These are phyloP conservation scores for Halocynthia aurantium DNA, from an alignment of 23 tunicate species.

Conservation along the genomic window DNA sequence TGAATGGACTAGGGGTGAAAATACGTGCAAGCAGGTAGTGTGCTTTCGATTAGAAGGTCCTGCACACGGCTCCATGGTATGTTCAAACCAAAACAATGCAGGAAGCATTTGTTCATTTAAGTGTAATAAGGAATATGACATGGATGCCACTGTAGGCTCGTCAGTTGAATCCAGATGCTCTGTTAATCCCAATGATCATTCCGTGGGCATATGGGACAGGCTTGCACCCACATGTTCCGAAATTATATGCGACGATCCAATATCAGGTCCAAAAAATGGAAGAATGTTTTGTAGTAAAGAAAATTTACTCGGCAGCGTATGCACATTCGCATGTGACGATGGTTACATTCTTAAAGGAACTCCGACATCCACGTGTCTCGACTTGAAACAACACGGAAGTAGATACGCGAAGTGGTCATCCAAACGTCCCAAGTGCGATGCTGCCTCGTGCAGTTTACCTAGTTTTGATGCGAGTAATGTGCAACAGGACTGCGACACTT, in stretches of 20 bases:
- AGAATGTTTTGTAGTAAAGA: neutral
- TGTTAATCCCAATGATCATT: neutral
- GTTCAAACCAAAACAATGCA: neutral
- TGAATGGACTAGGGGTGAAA: neutral
- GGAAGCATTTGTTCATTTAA: constrained; percentile 7
- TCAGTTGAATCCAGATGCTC: neutral
- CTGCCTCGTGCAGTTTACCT: neutral
- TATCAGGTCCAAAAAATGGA: neutral
- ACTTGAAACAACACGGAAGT: neutral
- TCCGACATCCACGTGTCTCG: neutral
- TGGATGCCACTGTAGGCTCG: neutral
- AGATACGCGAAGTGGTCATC: neutral
- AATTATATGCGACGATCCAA: neutral
- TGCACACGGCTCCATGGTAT: constrained; percentile 1
- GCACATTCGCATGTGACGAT: neutral
- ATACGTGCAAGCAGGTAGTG: neutral
- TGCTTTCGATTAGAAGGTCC: neutral
- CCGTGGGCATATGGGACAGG: constrained; percentile 2
- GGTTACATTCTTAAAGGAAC: neutral
- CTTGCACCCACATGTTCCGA: neutral
- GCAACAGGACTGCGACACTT: neutral
- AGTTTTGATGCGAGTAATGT: neutral
- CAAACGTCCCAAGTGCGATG: neutral
- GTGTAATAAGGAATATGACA: neutral
- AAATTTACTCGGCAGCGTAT: neutral